These are phyloP conservation scores for Apogon talboti DNA, from an alignment of 2,797 vertebrate species.

Conservation along the genomic window DNA sequence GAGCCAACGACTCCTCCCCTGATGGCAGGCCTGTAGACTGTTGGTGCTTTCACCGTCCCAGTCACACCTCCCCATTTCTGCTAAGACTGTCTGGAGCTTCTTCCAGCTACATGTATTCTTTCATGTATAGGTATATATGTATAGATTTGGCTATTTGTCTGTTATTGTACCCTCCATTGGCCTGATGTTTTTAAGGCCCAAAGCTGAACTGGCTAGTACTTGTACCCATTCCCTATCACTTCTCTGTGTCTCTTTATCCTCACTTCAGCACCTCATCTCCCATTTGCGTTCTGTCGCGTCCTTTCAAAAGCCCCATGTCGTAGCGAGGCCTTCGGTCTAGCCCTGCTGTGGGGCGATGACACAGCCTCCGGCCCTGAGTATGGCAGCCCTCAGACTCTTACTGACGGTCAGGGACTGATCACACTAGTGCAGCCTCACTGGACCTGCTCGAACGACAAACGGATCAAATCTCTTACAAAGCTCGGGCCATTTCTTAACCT, in stretches of 20 bases:
- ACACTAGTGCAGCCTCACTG: conserved; percentile 52
- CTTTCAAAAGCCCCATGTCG: conserved; percentile 50
- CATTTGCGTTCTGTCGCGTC: conserved; percentile 48
- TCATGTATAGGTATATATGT: conserved; percentile 83
- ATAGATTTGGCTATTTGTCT: conserved; percentile 84
- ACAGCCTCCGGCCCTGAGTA: conserved; percentile 52
- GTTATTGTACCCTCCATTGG: conserved; percentile 72
- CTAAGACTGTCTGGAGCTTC: conserved; percentile 77
- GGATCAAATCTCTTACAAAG: conserved; percentile 60
- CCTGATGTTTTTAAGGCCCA: conserved; percentile 62
- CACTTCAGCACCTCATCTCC: conserved; percentile 49
- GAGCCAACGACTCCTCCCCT: conserved; percentile 30
- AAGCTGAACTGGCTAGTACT: conserved; percentile 65
- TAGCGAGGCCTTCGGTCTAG: conserved; percentile 49
- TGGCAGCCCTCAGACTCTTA: conserved; percentile 56
- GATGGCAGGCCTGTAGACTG: conserved; percentile 60
- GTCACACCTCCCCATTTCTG: conserved; percentile 64
- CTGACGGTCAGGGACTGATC: conserved; percentile 54
- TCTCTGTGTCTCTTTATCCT: conserved; percentile 42
- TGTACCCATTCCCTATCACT: conserved; percentile 54
- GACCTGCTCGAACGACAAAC: conserved; percentile 64
- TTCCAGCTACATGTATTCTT: conserved; percentile 74
- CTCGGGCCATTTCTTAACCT: conserved; percentile 71
- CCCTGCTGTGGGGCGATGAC: conserved; percentile 40
- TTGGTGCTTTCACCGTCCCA: conserved; percentile 70